Evolutionary conservation across 2,113 vertebrate genomes (phyloP).

Genomic region (Neofelis nebulosa): DNA sequence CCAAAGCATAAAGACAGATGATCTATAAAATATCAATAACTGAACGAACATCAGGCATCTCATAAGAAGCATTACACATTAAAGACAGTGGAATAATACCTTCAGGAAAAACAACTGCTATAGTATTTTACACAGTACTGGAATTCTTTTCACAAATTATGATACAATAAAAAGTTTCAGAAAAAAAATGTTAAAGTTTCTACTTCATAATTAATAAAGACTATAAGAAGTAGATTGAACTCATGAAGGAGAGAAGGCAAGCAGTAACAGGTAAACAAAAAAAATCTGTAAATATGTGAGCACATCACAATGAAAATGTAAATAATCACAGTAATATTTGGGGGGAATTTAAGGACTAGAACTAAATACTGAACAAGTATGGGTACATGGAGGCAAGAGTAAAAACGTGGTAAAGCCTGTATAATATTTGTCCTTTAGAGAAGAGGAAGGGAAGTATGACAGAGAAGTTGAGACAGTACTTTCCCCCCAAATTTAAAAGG

Average conservation of each 20-base stretch:
- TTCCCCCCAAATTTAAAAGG: background rate
- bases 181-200: background rate
- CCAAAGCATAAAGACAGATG: background rate
- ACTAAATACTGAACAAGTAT: background rate
- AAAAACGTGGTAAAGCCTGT: background rate
- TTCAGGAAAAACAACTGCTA: background rate
- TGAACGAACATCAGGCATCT: background rate
- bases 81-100: background rate
- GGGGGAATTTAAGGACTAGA: background rate
- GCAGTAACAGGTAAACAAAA: background rate
- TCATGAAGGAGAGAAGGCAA: background rate
- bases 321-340: background rate
- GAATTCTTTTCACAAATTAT: background rate
- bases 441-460: background rate
- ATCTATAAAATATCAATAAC: background rate
- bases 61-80: background rate
- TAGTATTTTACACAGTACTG: background rate
- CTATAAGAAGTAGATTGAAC: background rate
- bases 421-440: background rate
- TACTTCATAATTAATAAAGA: background rate
- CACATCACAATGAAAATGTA: background rate
- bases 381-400: background rate
- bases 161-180: background rate
- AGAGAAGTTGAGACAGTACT: background rate
- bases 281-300: background rate